A percentile compares a stretch with the other conserved stretches of the same genome.
Evolutionary conservation across 2,113 vertebrate species (phyloP).

Genomic region (Sprattus sprattus): DNA sequence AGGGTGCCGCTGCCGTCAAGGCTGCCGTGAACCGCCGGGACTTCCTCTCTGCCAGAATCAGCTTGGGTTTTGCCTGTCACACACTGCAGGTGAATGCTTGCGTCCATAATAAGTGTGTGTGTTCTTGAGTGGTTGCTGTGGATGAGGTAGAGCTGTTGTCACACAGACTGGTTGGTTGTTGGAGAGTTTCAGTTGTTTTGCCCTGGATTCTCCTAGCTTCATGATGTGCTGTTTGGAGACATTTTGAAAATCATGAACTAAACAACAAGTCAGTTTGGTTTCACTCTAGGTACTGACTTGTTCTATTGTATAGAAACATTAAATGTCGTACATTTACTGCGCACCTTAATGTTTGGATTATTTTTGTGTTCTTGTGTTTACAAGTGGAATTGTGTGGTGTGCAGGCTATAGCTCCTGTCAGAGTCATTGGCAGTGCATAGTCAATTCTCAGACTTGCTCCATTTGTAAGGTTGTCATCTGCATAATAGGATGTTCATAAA

Average conservation of each 20-base stretch:
- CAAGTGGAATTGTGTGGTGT: neutral
- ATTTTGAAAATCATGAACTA: neutral
- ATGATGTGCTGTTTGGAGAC: no score
- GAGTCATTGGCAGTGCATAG: neutral
- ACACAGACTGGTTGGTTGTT: neutral
- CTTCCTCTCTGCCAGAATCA: constrained; percentile 41
- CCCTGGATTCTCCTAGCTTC: neutral
- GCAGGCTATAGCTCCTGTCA: neutral
- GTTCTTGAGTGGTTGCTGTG: neutral
- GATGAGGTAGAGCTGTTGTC: no score
- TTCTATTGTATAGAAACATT: neutral
- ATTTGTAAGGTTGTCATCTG: neutral
- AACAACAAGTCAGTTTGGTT: neutral
- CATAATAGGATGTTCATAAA: neutral
- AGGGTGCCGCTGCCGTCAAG: constrained; percentile 56
- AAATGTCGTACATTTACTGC: neutral
- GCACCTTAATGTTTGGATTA: no score
- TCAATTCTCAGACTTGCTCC: neutral
- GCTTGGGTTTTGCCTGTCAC: constrained; percentile 57
- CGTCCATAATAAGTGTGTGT: neutral
- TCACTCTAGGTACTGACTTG: neutral
- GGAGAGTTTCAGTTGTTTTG: neutral
- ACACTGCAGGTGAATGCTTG: constrained; percentile 59
- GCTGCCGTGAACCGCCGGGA: constrained; percentile 50
- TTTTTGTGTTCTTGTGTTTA: no score